Percentiles rank a stretch among this genome's conserved stretches.
phyloP scores from a whole-genome alignment of 1,140 invertebrate genomes.

The Aphelenchoides besseyi region DNA sequence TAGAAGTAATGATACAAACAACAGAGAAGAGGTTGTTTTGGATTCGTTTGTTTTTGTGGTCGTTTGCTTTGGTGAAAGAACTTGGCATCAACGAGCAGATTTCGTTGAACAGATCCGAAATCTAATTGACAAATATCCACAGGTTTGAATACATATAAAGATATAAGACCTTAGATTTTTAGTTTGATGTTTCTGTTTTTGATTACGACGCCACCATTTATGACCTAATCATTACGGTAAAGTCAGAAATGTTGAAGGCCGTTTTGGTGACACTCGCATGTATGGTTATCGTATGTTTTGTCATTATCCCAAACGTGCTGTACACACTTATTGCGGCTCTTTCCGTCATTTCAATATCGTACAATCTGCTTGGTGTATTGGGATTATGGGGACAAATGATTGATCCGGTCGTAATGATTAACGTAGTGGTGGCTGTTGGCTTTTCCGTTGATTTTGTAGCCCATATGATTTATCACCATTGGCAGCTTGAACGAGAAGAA shows the following conservation, averaged over 20 bases:
- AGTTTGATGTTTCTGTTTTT: conserved; percentile 42
- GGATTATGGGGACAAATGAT: conserved; percentile 44
- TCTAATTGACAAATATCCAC: conserved; percentile 39
- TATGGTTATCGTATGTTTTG: conserved; percentile 47
- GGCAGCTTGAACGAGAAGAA: conserved; percentile 22
- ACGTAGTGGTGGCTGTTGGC: conserved; percentile 95
- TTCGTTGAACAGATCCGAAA: conserved; percentile 40
- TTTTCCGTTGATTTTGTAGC: conserved; percentile 94
- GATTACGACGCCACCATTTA: conserved; percentile 50
- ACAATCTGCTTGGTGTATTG: conserved; percentile 37
- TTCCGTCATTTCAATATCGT: conserved; percentile 47
- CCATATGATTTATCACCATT: conserved; percentile 88
- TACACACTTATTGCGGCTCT: conserved; percentile 36
- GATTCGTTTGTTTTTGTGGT: conserved; percentile 44
- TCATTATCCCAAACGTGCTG: conserved; percentile 35
- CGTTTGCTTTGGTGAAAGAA: conserved; percentile 30
- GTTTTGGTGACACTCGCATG: conserved; percentile 44
- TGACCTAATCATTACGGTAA: conserved; percentile 47
- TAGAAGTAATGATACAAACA: neutral
- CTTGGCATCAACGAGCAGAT: conserved; percentile 42
- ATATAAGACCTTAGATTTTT: no score
- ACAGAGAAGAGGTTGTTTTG: conserved; percentile 23
- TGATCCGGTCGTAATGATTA: conserved; percentile 77
- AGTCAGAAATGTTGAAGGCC: conserved; percentile 47
- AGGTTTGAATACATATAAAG: no score